A percentile compares a stretch with the other conserved stretches of the same genome.
phyloP scores from a whole-genome alignment of 2,888 invertebrate genomes.

The Tenthredo notha region DNA sequence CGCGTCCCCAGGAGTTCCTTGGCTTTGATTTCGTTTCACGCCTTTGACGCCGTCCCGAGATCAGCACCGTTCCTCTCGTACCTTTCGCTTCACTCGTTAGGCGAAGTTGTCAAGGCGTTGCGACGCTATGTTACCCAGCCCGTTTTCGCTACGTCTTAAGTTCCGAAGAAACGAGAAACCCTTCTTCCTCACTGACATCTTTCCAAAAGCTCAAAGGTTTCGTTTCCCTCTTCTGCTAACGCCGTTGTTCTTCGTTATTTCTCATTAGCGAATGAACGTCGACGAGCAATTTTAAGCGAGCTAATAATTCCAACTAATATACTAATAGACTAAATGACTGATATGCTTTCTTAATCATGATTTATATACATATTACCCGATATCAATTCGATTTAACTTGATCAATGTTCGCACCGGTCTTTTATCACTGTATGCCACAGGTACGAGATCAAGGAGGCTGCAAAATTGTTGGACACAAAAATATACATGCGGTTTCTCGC shows the following conservation, averaged over 20 bases:
- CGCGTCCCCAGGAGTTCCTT: constrained; percentile 38
- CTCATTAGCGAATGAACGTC: constrained; percentile 23
- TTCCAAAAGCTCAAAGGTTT: constrained; percentile 27
- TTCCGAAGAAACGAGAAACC: constrained; percentile 23
- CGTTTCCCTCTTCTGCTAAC: not conserved
- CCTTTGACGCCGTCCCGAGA: constrained; percentile 44
- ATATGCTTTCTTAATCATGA: not conserved
- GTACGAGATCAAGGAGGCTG: not conserved
- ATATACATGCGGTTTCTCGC: constrained; percentile 7
- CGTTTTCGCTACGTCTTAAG: constrained; percentile 42
- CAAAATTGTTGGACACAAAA: constrained; percentile 6
- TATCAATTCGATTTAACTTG: not conserved
- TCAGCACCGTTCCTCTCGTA: constrained; percentile 6
- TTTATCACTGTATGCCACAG: not conserved
- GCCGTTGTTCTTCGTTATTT: constrained; percentile 12
- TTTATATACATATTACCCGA: not conserved
- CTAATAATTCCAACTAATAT: not conserved
- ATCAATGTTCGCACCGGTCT: not conserved
- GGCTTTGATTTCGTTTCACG: constrained; percentile 50
- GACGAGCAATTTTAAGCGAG: not conserved
- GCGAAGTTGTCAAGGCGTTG: constrained; percentile 45
- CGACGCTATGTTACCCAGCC: constrained; percentile 13
- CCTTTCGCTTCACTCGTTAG: constrained; percentile 47
- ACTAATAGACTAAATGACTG: not conserved
- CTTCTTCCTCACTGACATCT: constrained; percentile 1